These are phyloP conservation scores for Rhegmatorhina hoffmannsi DNA, from an alignment of 2,113 vertebrate species.

Conservation along the genomic window DNA sequence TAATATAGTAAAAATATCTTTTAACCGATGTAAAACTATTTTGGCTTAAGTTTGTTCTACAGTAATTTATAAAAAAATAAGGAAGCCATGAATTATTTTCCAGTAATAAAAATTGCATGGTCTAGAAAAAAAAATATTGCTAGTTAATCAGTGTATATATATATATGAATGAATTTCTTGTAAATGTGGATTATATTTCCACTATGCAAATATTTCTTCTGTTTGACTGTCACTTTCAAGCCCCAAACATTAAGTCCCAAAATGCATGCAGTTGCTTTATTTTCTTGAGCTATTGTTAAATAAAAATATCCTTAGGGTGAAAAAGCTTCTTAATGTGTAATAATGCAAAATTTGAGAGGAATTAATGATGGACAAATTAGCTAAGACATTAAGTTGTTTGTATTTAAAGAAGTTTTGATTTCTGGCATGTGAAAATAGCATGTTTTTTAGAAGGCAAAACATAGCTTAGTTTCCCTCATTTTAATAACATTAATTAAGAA, in stretches of 20 bases:
- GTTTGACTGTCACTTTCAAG: background rate
- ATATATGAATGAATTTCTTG: background rate
- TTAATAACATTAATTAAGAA: background rate
- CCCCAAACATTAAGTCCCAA: background rate
- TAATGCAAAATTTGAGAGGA: background rate
- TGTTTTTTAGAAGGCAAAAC: background rate
- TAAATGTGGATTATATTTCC: background rate
- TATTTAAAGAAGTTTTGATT: background rate
- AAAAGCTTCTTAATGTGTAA: background rate
- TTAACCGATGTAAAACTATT: background rate
- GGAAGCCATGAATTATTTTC: background rate
- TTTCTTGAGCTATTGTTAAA: background rate
- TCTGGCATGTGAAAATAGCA: fast-evolving
- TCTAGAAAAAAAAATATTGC: background rate
- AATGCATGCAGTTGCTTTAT: background rate
- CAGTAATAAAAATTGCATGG: background rate
- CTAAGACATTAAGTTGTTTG: background rate
- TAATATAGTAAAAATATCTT: background rate
- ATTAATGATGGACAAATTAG: background rate
- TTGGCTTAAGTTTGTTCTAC: fast-evolving
- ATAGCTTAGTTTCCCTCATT: background rate
- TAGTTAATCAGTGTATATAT: background rate
- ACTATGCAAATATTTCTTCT: background rate
- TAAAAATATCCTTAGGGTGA: background rate
- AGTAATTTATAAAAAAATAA: background rate